Base-by-base conservation (phyloP, 1,140 invertebrate species). In the Ceratosolen solmsi region DNA sequence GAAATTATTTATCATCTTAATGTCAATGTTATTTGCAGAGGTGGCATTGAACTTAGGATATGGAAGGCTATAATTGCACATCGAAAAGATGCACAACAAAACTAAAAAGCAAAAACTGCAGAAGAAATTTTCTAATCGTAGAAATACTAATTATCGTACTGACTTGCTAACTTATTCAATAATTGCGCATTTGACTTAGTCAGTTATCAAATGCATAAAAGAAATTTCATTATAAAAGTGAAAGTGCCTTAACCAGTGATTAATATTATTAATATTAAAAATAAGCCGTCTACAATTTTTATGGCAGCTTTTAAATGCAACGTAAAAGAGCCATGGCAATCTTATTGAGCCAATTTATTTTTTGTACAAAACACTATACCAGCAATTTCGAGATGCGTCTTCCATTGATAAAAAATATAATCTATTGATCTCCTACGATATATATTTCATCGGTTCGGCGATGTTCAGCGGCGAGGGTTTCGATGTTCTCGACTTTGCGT, bases 31-130 rank as follows among this genome's bases (percentile, higher is more conserved):
- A 68, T 84, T 87, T 89, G 56, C 84, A 93, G 93, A 79, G 93
- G 93, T 33, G 94, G 94, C 72, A 89, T 93, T 13, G 93, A 94
- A 88, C 85, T 94, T 17, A 92, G 91, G 82, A 91, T 94, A 85
- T 94, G 94, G 94, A 92, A 92, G 86, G 92, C 92, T 4, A 91
- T 94, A 71, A 73, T 90, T 27, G 87, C 89, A 72, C 87, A 91
- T 84, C 88, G 93, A 25, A 86, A 88, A 30, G 79, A 80, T 49
- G 3, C 70, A 71, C 54, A 58, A 46, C 17, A 79, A 46, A 46
- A 38, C 27, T 30, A 56, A 30, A 75, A 36, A 79, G 65, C n/a
- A 68, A 27, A 54, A 54, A 49, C 46, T 54, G 38, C 11, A 9
- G 2, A 63, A 72, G 49, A 72, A 65, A 1, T 30, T 22, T 51